phyloP scores from a whole-genome alignment of 2,888 invertebrate species.

The Neria commutata region DNA sequence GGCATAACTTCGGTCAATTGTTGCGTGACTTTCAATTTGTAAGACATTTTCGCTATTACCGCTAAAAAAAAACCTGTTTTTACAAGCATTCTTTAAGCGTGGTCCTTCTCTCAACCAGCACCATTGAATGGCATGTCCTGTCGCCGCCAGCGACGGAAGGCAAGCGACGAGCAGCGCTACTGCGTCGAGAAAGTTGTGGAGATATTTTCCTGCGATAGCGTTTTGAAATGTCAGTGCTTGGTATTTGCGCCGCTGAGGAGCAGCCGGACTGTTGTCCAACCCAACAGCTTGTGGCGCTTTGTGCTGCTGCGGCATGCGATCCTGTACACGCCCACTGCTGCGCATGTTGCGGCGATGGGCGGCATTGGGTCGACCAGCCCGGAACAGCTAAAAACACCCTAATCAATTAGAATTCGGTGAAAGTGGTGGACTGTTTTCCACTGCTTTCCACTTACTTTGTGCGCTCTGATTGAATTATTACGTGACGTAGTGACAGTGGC shows the following conservation, averaged over 20 bases:
- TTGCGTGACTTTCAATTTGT: conserved; percentile 59
- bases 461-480: conserved; percentile 4
- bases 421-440: background rate
- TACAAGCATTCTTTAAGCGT: no score
- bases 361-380: no score
- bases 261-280: no score
- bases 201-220: background rate
- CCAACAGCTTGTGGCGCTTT: no score
- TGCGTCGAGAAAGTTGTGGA: no score
- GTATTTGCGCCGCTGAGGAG: no score
- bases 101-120: background rate
- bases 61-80: no score
- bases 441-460: background rate
- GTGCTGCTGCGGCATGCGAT: no score
- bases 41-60: conserved; percentile 43
- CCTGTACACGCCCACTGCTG: no score
- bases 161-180: no score
- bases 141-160: no score
- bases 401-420: conserved; percentile 43
- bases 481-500: conserved; percentile 8
- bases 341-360: background rate
- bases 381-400: conserved; percentile 33
- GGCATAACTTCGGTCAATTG: conserved; percentile 33
- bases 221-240: no score
- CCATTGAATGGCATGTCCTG: background rate